phyloP scores from a whole-genome alignment of 2,888 invertebrate genomes.

The Apamea epomidion region DNA sequence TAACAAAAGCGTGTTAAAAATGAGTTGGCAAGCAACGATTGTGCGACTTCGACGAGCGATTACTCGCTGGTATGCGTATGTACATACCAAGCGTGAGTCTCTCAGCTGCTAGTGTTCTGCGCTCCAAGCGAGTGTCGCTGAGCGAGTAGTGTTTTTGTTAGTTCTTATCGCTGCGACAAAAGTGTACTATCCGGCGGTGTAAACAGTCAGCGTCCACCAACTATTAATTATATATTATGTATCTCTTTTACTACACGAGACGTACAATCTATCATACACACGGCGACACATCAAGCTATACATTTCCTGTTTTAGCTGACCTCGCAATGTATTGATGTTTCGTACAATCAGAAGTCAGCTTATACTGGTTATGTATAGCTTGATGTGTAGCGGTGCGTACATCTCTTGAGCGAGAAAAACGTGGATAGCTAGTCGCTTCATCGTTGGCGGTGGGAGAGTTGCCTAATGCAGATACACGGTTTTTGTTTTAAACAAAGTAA shows the following conservation, averaged over 20 bases:
- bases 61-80: background rate
- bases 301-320: no score
- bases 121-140: background rate
- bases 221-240: background rate
- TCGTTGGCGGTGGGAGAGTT: background rate
- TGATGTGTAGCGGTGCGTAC: no score
- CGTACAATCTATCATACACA: no score
- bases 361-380: no score
- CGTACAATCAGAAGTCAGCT: no score
- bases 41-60: background rate
- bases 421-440: background rate
- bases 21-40: background rate
- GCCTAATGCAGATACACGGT: slow-evolving; percentile 34
- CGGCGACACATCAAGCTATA: no score
- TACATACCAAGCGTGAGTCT: background rate
- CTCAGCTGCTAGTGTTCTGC: background rate
- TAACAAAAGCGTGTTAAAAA: background rate
- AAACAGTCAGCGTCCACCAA: background rate
- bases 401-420: background rate
- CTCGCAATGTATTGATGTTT: no score
- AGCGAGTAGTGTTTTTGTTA: background rate
- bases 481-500: slow-evolving; percentile 57
- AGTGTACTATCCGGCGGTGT: background rate
- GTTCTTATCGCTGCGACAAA: background rate
- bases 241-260: no score